Conservation (phyloP, 2,797 vertebrate genomes). For the Xenops minutus region DNA sequence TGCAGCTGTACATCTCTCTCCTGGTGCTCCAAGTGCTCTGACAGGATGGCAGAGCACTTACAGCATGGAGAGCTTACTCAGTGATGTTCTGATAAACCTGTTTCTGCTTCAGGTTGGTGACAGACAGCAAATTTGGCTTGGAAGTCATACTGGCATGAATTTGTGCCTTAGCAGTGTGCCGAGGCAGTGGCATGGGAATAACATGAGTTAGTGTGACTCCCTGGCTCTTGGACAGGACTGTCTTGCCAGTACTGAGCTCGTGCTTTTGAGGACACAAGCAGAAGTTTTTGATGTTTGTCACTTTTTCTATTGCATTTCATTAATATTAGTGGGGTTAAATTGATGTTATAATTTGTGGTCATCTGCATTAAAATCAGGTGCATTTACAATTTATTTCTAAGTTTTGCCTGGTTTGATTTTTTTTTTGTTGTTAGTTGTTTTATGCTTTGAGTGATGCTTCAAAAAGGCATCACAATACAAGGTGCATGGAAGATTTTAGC, state of each 20-base stretch:
- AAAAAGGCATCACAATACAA: background rate
- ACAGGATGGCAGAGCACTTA: background rate
- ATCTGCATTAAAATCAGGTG: background rate
- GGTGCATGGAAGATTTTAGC: background rate
- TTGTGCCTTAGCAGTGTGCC: background rate
- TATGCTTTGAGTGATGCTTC: background rate
- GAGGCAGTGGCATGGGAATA: background rate
- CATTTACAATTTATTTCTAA: background rate
- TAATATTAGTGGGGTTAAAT: background rate
- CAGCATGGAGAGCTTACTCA: background rate
- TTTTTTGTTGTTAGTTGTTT: background rate
- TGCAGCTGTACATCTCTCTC: background rate
- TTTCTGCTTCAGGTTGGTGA: background rate
- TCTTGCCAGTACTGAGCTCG: no score
- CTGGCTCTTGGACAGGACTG: background rate
- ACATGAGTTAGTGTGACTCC: fast-evolving
- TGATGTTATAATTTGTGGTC: background rate
- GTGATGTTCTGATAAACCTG: fast-evolving
- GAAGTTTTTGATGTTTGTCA: no score
- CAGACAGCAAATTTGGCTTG: background rate
- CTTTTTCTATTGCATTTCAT: background rate
- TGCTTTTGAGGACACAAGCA: no score
- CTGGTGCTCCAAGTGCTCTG: background rate
- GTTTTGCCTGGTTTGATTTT: background rate
- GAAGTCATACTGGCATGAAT: no score